A percentile compares a stretch with the other conserved stretches of the same genome.
phyloP scores from a whole-genome alignment of 2,888 invertebrate genomes.

The Drosophila fungiperda region DNA sequence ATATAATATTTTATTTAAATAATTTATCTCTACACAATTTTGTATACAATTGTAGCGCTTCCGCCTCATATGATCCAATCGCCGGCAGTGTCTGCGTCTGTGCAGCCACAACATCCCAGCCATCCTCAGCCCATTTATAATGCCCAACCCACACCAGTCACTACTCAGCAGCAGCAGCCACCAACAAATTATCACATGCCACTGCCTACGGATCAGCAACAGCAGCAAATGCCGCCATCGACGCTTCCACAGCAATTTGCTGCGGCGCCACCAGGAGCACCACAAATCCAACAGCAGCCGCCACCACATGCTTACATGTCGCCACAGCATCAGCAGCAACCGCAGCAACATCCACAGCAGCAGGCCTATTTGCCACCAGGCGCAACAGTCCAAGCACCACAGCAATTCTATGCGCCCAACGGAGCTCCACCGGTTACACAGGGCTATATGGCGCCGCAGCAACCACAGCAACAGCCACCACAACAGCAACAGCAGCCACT shows the following conservation, averaged over 20 bases:
- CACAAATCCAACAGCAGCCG: conserved; percentile 62
- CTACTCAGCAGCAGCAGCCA: conserved; percentile 49
- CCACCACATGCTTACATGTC: conserved; percentile 62
- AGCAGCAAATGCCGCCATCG: conserved; percentile 53
- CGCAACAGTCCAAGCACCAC: conserved; percentile 40
- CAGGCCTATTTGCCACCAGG: conserved; percentile 56
- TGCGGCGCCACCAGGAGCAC: conserved; percentile 52
- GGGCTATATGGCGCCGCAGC: conserved; percentile 62
- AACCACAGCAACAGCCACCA: conserved; percentile 43
- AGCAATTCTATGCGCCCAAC: conserved; percentile 64
- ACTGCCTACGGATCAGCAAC: conserved; percentile 47
- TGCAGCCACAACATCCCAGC: conserved; percentile 40
- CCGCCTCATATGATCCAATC: conserved; percentile 61
- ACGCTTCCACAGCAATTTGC: conserved; percentile 59
- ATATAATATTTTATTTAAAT: background rate
- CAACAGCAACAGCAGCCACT: conserved; percentile 47
- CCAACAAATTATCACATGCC: conserved; percentile 50
- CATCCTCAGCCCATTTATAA: conserved; percentile 60
- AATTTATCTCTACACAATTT: background rate
- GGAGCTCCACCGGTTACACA: conserved; percentile 60
- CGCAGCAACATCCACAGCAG: conserved; percentile 39
- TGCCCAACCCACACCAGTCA: conserved; percentile 51
- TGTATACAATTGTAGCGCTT: conserved; percentile 47
- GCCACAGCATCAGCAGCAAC: conserved; percentile 69
- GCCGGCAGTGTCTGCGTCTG: conserved; percentile 35